Conservation (phyloP, 2,113 vertebrate species). For the Phainopepla nitens region DNA sequence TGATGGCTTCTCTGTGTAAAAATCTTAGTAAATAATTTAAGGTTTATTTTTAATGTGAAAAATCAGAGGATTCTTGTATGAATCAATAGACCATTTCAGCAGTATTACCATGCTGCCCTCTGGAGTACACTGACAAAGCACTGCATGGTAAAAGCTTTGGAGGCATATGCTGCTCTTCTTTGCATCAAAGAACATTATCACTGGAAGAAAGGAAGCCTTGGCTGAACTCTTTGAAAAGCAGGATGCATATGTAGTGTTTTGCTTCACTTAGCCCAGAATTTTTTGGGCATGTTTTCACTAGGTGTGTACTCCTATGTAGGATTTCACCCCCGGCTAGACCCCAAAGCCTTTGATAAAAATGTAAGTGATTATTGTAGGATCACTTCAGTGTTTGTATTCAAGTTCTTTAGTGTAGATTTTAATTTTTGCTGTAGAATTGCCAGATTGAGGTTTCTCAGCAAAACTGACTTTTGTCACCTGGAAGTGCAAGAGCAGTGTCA, state of each 20-base stretch:
- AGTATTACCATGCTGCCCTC: constrained; percentile 71
- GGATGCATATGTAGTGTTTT: not conserved
- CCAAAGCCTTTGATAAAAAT: not conserved
- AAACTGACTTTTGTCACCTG: not conserved
- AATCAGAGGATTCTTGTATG: not conserved
- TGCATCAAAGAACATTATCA: not conserved
- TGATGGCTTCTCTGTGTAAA: not conserved
- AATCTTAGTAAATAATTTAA: constrained; percentile 57
- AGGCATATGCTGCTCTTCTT: not conserved
- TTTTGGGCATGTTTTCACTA: not conserved
- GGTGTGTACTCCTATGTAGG: not conserved
- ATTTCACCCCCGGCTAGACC: not conserved
- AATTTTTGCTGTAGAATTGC: not conserved
- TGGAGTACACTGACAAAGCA: constrained; percentile 51
- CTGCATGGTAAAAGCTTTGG: not conserved
- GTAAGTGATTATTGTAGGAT: not conserved
- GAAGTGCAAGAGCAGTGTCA: not conserved
- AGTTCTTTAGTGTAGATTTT: not conserved
- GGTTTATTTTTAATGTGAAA: constrained; percentile 36
- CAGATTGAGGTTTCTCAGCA: not conserved
- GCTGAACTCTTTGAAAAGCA: not conserved
- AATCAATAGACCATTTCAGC: not conserved
- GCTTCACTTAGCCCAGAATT: not conserved
- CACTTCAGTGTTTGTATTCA: not conserved
- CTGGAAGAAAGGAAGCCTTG: not conserved